phyloP scores from a whole-genome alignment of 2,797 vertebrate species.

The Gambelia wislizenii region DNA sequence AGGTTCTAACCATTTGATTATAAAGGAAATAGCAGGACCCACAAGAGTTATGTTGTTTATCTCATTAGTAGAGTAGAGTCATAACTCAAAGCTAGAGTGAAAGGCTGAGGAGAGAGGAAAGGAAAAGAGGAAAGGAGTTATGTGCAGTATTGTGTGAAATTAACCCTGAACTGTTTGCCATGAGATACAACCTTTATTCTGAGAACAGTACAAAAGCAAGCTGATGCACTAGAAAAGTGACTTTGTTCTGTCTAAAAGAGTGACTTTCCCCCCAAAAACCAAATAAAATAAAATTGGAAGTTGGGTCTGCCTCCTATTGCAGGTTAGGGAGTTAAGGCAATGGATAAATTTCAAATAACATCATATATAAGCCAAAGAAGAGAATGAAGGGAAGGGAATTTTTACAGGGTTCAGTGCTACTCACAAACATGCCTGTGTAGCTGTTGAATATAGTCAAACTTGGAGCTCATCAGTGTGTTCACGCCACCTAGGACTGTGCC shows the following conservation, averaged over 20 bases:
- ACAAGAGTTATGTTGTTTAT: conserved; percentile 80
- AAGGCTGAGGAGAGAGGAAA: conserved; percentile 51
- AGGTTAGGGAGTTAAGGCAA: conserved; percentile 23
- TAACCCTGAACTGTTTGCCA: conserved; percentile 71
- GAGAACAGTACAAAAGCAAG: conserved; percentile 45
- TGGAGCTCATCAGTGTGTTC: background rate
- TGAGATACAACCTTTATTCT: conserved; percentile 57
- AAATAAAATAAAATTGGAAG: conserved; percentile 31
- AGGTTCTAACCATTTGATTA: conserved; percentile 72
- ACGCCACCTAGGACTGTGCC: background rate
- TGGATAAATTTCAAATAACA: conserved; percentile 15
- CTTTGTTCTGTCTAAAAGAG: conserved; percentile 10
- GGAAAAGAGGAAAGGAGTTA: conserved; percentile 59
- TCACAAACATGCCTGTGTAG: background rate
- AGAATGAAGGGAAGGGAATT: conserved; percentile 29
- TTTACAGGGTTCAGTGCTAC: conserved; percentile 25
- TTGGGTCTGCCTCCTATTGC: conserved; percentile 42
- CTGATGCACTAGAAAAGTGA: conserved; percentile 20
- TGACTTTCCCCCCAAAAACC: background rate
- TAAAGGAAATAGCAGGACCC: conserved; percentile 72
- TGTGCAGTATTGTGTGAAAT: conserved; percentile 75
- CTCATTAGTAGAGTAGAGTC: conserved; percentile 80
- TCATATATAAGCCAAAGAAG: conserved; percentile 14
- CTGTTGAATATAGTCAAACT: background rate
- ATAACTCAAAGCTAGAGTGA: conserved; percentile 76